Percentiles rank a stretch among this genome's conserved stretches.
Conservation (phyloP, 2,797 vertebrate species). For the Tolypeutes matacus region DNA sequence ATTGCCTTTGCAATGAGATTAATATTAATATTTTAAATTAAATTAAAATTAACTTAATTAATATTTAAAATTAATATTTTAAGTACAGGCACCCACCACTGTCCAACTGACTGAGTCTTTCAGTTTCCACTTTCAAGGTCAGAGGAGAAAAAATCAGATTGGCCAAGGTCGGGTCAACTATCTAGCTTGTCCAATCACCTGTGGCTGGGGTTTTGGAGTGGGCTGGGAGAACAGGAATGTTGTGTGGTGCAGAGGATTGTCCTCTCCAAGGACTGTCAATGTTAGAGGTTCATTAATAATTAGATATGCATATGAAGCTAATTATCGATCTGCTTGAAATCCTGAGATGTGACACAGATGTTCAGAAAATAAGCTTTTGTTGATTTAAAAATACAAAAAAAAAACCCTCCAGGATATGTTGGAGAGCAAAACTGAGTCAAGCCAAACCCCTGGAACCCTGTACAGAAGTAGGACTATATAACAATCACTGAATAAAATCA, state of each 20-base stretch:
- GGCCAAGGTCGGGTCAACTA: not conserved
- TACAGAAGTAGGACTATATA: not conserved
- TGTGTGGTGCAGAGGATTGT: not conserved
- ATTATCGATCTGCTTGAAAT: not conserved
- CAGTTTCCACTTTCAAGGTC: conserved; percentile 9
- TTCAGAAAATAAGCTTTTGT: not conserved
- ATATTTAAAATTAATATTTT: not conserved
- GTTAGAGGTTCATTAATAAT: not conserved
- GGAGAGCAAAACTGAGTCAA: not conserved
- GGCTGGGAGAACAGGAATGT: not conserved
- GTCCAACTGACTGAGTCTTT: not conserved
- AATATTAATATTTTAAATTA: too few species aligned
- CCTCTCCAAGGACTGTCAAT: not conserved
- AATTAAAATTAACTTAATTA: too few species aligned
- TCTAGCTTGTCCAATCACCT: not conserved
- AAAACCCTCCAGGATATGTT: not conserved
- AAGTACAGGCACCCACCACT: not conserved
- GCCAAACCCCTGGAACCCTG: not conserved
- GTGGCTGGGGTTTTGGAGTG: not conserved
- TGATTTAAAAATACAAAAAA: not conserved
- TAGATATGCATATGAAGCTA: not conserved
- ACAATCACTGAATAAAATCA: not conserved
- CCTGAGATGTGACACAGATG: not conserved
- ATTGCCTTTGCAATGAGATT: not conserved
- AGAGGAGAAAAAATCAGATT: not conserved